A percentile compares a stretch with the other conserved stretches of the same genome.
Conservation (phyloP, 1,140 invertebrate genomes). For the Drosophila ananassae region DNA sequence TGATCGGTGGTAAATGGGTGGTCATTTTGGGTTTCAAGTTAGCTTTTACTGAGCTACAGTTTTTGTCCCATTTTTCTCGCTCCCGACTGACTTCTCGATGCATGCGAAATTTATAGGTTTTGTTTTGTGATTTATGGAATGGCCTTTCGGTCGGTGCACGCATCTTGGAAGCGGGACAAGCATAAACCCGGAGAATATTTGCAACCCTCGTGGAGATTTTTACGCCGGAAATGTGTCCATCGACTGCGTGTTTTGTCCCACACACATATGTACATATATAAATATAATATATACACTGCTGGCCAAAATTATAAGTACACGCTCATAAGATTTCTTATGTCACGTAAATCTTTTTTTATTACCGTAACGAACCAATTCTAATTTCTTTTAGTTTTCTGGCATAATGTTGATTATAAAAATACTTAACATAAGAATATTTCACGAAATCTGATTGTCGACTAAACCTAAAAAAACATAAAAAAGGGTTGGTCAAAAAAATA, state of each 20-base stretch:
- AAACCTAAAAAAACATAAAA: too few species aligned
- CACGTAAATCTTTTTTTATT: too few species aligned
- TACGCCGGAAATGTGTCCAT: conserved; percentile 77
- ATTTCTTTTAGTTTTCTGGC: too few species aligned
- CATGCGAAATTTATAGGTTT: conserved; percentile 80
- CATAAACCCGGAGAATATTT: conserved; percentile 5
- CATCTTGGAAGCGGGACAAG: conserved; percentile 31
- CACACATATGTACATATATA: conserved; percentile 40
- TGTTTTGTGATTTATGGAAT: conserved; percentile 79
- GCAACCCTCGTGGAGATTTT: conserved; percentile 57
- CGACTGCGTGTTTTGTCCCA: conserved; percentile 75
- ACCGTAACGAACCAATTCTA: too few species aligned
- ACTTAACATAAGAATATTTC: too few species aligned
- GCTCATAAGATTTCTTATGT: too few species aligned
- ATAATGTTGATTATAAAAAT: too few species aligned
- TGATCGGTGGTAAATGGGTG: neutral
- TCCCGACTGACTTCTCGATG: conserved; percentile 48
- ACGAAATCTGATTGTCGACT: too few species aligned
- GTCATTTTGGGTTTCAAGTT: neutral
- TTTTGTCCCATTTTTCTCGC: conserved; percentile 12
- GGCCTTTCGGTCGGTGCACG: conserved; percentile 41
- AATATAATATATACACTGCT: too few species aligned
- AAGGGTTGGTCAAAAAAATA: too few species aligned
- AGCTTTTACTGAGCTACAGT: conserved; percentile 1
- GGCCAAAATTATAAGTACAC: too few species aligned